Base-by-base conservation (phyloP, 2,113 vertebrate genomes). In the Nyctibius bracteatus region DNA sequence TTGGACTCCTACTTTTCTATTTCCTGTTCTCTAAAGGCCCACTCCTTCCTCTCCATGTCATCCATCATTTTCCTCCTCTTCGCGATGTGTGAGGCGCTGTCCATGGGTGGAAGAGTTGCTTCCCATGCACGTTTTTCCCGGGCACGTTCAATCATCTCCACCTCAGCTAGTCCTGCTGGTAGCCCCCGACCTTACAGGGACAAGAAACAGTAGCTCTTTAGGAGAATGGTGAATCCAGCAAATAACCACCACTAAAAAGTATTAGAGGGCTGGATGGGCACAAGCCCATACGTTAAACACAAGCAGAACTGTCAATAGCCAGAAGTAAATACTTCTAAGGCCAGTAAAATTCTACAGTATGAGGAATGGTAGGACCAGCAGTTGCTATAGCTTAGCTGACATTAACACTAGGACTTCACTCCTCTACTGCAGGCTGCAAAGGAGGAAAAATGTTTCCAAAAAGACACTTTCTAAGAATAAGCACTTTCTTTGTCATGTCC, bases 21-120 rank as follows among this genome's bases (percentile, higher is more conserved):
- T 97, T 99, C 98, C 43, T 96, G 95, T 62, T 99, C 99, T 97
- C 99, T 98, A 77, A 99, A 99, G 92, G 98, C 98, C 99, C 99
- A 99, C 89, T 99, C 99, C 81, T 98, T 98, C 77, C 98, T 98
- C 94, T 99, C 99, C 99, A 99, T 99, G 17, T 97, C 98, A 17
- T 99, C 98, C 98, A 99, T 99, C 99, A 99, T 99, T 54, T 81
- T 98, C 86, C 98, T 97, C 94, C 99, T 98, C 96, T 98, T 99
- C 9, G 98, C 94, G 3, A 98, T 67, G 43, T 99, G 98, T 65
- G 95, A 92, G 23, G 95, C 70, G 88, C 98, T 98, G 18, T 95
- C 93, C 93, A 98, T 81, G 6, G 98, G 84, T 10, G 99, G 99
- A 54, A 99, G 98, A 14, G 97, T 97, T 78, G 98, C 98, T 95